Conservation (phyloP, 2,113 vertebrate species). For the Cromileptes altivelis region DNA sequence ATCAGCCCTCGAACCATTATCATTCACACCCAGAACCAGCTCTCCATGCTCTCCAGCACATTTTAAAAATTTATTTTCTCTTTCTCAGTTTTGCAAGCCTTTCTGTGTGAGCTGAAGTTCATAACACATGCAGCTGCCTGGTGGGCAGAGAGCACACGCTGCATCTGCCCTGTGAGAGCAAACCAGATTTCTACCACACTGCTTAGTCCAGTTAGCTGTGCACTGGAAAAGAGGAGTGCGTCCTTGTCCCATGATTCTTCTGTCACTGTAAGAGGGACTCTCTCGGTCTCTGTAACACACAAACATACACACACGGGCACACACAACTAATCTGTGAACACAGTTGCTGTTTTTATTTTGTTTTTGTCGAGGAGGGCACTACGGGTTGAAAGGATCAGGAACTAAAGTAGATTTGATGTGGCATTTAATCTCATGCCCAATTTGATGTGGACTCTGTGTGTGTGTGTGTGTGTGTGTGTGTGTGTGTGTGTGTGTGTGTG, state of each 20-base stretch:
- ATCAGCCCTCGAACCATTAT: constrained; percentile 1
- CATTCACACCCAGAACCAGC: constrained; percentile 11
- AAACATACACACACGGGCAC: constrained; percentile 6
- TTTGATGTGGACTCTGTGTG: constrained; percentile 37
- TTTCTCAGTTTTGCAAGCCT: constrained; percentile 1
- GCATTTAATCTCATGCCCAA: constrained; percentile 65
- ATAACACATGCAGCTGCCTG: constrained; percentile 3
- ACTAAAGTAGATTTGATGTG: constrained; percentile 67
- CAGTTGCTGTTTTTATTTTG: constrained; percentile 63
- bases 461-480: constrained; percentile 14
- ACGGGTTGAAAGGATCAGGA: constrained; percentile 59
- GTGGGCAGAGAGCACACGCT: constrained; percentile 14
- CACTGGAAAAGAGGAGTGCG: not conserved
- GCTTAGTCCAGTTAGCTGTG: not conserved
- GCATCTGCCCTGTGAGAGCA: not conserved
- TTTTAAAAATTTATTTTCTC: constrained; percentile 33
- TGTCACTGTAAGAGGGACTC: not conserved
- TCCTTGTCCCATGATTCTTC: not conserved
- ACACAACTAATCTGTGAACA: constrained; percentile 53
- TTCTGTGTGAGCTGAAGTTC: not conserved
- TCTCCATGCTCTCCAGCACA: not conserved
- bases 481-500: constrained; percentile 2
- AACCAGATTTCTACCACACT: not conserved
- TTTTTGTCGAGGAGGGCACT: constrained; percentile 45
- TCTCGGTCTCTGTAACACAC: not conserved